phyloP scores from a whole-genome alignment of 2,113 vertebrate genomes.

The Cariama cristata region DNA sequence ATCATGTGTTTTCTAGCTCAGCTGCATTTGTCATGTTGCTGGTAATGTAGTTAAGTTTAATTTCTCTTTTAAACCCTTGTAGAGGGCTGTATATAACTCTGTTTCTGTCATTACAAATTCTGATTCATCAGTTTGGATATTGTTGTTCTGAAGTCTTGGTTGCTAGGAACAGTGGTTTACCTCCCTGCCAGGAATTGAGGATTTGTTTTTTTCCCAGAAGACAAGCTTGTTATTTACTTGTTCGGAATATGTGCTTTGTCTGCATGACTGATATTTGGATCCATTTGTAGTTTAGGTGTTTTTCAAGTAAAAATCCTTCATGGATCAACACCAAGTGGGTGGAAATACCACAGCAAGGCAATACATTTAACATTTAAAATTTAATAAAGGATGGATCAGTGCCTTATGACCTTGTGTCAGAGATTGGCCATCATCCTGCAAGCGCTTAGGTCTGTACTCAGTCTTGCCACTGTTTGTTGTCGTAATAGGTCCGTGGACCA shows the following conservation, averaged over 20 bases:
- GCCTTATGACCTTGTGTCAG: neutral
- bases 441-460: neutral
- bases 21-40: constrained; percentile 45
- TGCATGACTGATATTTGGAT: neutral
- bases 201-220: constrained; percentile 61
- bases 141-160: constrained; percentile 40
- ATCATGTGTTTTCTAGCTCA: neutral
- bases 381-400: neutral
- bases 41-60: constrained; percentile 45
- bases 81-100: constrained; percentile 27
- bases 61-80: constrained; percentile 33
- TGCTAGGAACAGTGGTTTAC: constrained; percentile 54
- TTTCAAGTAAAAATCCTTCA: neutral
- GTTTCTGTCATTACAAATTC: constrained; percentile 51
- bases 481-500: neutral
- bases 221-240: constrained; percentile 36
- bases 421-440: neutral
- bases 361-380: neutral
- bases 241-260: neutral
- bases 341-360: neutral
- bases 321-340: neutral
- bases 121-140: constrained; percentile 53
- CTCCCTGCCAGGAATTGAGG: constrained; percentile 31
- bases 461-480: neutral
- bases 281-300: neutral